phyloP scores from a whole-genome alignment of 2,113 vertebrate genomes.

The Ophthalmolycus amberensis region DNA sequence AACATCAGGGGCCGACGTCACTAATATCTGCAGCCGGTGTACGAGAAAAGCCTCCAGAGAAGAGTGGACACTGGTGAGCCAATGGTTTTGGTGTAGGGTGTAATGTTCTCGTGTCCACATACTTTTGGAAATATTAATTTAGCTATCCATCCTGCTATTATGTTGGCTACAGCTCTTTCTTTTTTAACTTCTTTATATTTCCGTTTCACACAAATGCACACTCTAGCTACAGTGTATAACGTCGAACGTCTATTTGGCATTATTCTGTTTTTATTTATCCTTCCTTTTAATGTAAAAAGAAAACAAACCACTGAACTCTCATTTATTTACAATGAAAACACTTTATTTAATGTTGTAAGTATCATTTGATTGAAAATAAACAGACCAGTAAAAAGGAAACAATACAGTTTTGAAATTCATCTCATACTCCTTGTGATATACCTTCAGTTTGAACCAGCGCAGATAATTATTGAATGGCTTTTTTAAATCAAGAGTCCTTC shows the following conservation, averaged over 20 bases:
- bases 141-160: neutral
- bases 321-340: constrained; percentile 81
- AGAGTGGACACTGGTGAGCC: neutral
- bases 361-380: constrained; percentile 75
- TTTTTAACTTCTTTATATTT: neutral
- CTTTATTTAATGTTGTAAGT: constrained; percentile 76
- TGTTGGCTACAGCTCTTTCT: neutral
- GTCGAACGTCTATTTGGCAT: neutral
- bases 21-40: no score
- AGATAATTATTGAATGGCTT: constrained; percentile 69
- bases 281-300: neutral
- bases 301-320: constrained; percentile 3
- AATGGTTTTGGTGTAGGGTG: neutral
- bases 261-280: neutral
- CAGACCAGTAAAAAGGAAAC: constrained; percentile 74
- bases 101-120: neutral
- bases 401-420: constrained; percentile 61
- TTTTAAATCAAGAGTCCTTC: constrained; percentile 57
- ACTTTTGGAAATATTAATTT: neutral
- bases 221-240: neutral
- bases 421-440: constrained; percentile 37
- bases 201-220: neutral
- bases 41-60: neutral
- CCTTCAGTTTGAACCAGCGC: constrained; percentile 55
- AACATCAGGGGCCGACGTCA: neutral